Evolutionary conservation across 2,888 invertebrate species (phyloP).

Genomic region (Nesidiocoris tenuis): DNA sequence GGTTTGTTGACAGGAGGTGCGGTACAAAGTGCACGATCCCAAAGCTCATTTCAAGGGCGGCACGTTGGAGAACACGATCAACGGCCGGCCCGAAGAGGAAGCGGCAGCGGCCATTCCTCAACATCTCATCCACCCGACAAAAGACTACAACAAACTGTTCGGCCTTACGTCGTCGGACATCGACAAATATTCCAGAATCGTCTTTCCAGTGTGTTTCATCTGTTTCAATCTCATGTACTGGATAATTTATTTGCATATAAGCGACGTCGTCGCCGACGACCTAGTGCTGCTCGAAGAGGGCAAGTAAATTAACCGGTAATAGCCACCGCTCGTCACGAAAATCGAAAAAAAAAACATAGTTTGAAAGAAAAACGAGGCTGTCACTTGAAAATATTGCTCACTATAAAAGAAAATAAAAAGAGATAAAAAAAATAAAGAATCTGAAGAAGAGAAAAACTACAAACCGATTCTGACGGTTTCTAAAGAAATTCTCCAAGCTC

Average conservation of each 20-base stretch:
- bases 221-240: conserved; percentile 99
- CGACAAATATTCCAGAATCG: conserved; percentile 97
- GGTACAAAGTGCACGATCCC: conserved; percentile 92
- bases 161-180: conserved; percentile 96
- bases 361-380: not conserved
- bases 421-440: not conserved
- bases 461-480: conserved; percentile 21
- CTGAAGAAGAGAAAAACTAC: conserved; percentile 10
- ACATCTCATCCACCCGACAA: conserved; percentile 82
- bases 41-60: conserved; percentile 92
- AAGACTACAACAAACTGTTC: conserved; percentile 88
- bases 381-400: conserved; percentile 3
- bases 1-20: conserved; percentile 73
- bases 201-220: conserved; percentile 97
- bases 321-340: not conserved
- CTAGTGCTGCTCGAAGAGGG: conserved; percentile 76
- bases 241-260: conserved; percentile 95
- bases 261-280: conserved; percentile 92
- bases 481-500: conserved; percentile 32
- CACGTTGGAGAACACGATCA: conserved; percentile 86
- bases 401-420: conserved; percentile 1
- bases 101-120: conserved; percentile 60
- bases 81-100: conserved; percentile 69
- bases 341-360: not conserved
- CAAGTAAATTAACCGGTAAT: conserved; percentile 57